These are phyloP conservation scores for Sebastes alutus DNA, from an alignment of 2,797 vertebrate genomes.

Conservation along the genomic window DNA sequence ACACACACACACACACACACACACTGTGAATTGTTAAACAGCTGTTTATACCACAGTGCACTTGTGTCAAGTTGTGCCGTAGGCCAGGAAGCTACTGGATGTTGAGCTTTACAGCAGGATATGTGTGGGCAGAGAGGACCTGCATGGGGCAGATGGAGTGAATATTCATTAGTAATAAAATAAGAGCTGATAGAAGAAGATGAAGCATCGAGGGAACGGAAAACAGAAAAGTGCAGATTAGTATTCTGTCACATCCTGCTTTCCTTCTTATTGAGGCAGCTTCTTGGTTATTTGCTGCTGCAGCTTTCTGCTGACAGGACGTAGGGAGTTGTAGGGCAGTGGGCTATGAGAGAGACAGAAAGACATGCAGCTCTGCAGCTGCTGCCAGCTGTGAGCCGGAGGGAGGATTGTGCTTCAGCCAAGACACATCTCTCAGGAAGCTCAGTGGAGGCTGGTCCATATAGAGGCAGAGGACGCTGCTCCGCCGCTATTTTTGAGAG, in stretches of 20 bases:
- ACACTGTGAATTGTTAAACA: slow-evolving; percentile 27
- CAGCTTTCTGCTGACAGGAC: neutral
- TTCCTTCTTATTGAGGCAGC: neutral
- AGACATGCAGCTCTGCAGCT: slow-evolving; percentile 12
- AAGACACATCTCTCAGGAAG: slow-evolving; percentile 15
- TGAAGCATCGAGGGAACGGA: neutral
- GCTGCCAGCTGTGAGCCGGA: slow-evolving; percentile 32
- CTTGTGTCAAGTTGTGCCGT: slow-evolving; percentile 31
- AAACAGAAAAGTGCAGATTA: neutral
- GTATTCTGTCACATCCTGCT: neutral
- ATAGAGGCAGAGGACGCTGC: neutral
- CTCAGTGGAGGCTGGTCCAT: too few relatives aligned
- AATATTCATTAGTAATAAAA: slow-evolving; percentile 38
- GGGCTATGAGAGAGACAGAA: slow-evolving; percentile 1
- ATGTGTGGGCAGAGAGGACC: slow-evolving; percentile 52
- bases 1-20: slow-evolving; percentile 12
- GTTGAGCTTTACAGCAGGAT: slow-evolving; percentile 25
- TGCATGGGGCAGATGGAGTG: slow-evolving; percentile 18
- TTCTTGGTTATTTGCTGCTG: neutral
- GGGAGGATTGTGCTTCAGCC: slow-evolving; percentile 19
- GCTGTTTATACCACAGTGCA: slow-evolving; percentile 8
- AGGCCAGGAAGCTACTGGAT: slow-evolving; percentile 50
- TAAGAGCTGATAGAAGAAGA: neutral
- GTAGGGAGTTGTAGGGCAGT: slow-evolving; percentile 35
- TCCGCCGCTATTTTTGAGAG: too few relatives aligned